Evolutionary conservation across 2,888 invertebrate genomes (phyloP), one percentile per base, ranked within the genome.

Genomic region (Heteromyza rotundicornis): DNA sequence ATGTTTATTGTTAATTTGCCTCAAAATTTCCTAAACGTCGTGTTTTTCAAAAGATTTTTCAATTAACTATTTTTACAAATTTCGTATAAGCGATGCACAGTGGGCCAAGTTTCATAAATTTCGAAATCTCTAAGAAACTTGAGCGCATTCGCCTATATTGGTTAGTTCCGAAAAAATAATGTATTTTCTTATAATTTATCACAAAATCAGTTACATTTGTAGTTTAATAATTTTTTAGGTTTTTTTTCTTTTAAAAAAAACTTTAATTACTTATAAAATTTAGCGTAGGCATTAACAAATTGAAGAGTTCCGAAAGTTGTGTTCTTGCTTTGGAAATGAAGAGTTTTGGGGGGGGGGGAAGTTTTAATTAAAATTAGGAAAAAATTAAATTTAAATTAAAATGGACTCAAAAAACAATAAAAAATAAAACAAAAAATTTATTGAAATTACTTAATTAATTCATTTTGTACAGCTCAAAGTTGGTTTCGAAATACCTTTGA

Each of bases 161-260:
- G 74, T 68, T 66, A 67, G 69, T 70, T 64, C 76, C 79, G 74
- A 77, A 79, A 79, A 68, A 76, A 74, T 76, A 76, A 69, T 67
- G 51, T 52, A 23, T 24, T 68, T 68, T 72, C 70, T 72, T 72
- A 73, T 67, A 75, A 77, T 71, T 74, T 82, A 82, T 82, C 83
- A 82, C 82, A 82, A 82, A 81, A 81, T 82, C 82, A 82, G 82
- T 82, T 82, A 82, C 82, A 81, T 80, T 76, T 78, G 80, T 82
- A 77, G 78, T 77, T 72, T 76, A 75, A n/a, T n/a, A 77, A 77
- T 68, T 67, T 59, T 64, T 59, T 57, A 22, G 24, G 16, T 66
- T 60, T 52, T 59, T 52, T 52, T 59, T 40, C 22, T 44, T 47
- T 59, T 53, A 59, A n/a, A n/a, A n/a, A n/a, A n/a, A n/a, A 62